Evolutionary conservation across 1,140 invertebrate genomes (phyloP), one percentile per base, ranked within the genome.

Genomic region (Pseudomyrmex cubaensis): DNA sequence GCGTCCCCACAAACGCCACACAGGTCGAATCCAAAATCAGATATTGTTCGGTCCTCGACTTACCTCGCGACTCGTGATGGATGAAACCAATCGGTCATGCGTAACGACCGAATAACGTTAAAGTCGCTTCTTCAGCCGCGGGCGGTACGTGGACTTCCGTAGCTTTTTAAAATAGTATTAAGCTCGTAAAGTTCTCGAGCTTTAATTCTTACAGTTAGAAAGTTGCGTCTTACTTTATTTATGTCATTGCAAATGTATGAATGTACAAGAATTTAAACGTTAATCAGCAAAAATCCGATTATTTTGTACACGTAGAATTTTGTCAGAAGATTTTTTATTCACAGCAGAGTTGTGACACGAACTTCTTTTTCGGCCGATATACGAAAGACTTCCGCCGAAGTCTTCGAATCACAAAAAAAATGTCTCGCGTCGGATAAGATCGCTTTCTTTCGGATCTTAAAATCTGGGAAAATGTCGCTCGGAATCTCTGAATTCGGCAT

Each of bases 51-150:
- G 48, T 8, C 52, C 52, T 77, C 56, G 73, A 66, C 59, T 83
- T 76, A 46, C 69, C 44, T 48, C 17, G 69, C 63, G 17, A 50
- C 57, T 48, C 63, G 66, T 89, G 85, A 89, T 87, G 73, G 86
- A 89, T 89, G 85, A 83, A 87, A 87, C 69, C 62, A 87, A 89
- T 89, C 78, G 83, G 35, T 87, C 83, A 87, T 70, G 25, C 22
- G 17, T 56, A 57, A 59, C 48, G 70, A 74, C 48, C 61, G 17
- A n/a, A 2, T 56, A 75, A 72, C 72, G 35, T 12, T 52, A 10
- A 15, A 78, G 25, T 70, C 13, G 15, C n/a, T 20, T 13, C n/a
- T 20, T 9, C 17, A 9, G 2, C 46, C 48, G 48, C 46, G 70
- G 57, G 54, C 70, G 44, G 7, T n/a, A 13, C 44, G 25, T 59